A percentile compares a stretch with the other conserved stretches of the same genome.
These are phyloP conservation scores for Eristalinus aeneus DNA, from an alignment of 2,888 invertebrate species.

Conservation along the genomic window DNA sequence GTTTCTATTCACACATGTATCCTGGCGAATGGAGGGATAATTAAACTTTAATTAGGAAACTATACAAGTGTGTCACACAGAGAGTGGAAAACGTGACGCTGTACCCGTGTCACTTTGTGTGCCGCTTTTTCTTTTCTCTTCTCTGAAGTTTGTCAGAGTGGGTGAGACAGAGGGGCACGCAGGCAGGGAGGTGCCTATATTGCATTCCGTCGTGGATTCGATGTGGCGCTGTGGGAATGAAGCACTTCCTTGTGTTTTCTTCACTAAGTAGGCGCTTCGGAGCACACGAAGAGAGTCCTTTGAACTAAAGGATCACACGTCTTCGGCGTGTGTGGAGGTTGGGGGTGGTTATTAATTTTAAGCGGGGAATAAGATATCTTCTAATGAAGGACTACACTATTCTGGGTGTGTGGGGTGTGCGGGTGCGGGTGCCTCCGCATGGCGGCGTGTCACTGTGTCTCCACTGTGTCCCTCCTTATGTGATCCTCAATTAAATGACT, in stretches of 20 bases:
- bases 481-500: constrained; percentile 47
- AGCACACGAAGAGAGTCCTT: constrained; percentile 28
- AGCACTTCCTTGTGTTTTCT: constrained; percentile 19
- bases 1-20: constrained; percentile 58
- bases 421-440: no score
- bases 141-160: neutral
- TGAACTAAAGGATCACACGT: constrained; percentile 56
- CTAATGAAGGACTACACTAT: constrained; percentile 63
- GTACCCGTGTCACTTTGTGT: constrained; percentile 30
- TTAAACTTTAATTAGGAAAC: constrained; percentile 71
- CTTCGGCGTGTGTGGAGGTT: neutral
- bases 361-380: constrained; percentile 62
- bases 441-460: neutral
- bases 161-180: neutral
- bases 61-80: constrained; percentile 69
- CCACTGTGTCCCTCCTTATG: neutral
- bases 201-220: constrained; percentile 43
- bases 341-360: constrained; percentile 66
- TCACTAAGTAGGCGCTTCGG: constrained; percentile 45
- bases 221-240: neutral
- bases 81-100: constrained; percentile 61
- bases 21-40: constrained; percentile 67
- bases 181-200: neutral
- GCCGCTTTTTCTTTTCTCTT: constrained; percentile 13
- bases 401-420: neutral